Base-by-base conservation (phyloP, 1,140 invertebrate species). In the Heliconius nattereri region DNA sequence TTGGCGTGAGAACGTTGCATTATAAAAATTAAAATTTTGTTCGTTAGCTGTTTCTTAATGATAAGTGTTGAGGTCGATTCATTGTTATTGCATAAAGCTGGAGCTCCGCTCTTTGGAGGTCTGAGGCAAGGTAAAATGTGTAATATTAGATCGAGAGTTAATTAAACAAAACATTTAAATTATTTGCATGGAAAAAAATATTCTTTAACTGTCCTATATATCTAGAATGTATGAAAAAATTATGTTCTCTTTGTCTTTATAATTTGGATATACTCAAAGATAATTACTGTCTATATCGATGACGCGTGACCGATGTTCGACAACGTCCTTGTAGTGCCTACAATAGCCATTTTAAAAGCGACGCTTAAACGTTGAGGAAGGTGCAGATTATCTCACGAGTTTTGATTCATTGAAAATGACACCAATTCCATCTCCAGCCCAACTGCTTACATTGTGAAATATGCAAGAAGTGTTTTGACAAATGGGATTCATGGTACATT, bases 1-100 rank as follows among this genome's bases (percentile, higher is more conserved):
- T 89, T 83, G 82, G 84, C 91, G 92, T 92, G 92, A 90, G 92
- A 94, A 94, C 84, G 81, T 85, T 89, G 85, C 78, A 90, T 91
- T 89, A 87, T 87, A 88, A 88, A 87, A 88, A 87, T 89, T 86
- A 85, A 81, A 89, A 88, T 89, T 90, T 89, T 86, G 83, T 89
- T 90, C 85, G 85, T 89, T 89, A 90, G 85, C 79, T 29, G 84
- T 86, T 85, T 86, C 84, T 90, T 89, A 92, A 94, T 89, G 87
- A 91, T 91, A 90, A 91, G 79, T 89, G 85, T 87, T 84, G 87
- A 91, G 90, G 91, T 90, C 91, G 85, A 72, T 79, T 85, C 85
- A 93, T 92, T 93, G 92, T 91, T 89, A 75, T 85, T 86, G 84
- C 81, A 84, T 87, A 88, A 85, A 85, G 84, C 81, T 84, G 86